Evolutionary conservation across 2,888 invertebrate genomes (phyloP), one percentile per base, ranked within the genome.

Genomic region (Chironomus tentans): DNA sequence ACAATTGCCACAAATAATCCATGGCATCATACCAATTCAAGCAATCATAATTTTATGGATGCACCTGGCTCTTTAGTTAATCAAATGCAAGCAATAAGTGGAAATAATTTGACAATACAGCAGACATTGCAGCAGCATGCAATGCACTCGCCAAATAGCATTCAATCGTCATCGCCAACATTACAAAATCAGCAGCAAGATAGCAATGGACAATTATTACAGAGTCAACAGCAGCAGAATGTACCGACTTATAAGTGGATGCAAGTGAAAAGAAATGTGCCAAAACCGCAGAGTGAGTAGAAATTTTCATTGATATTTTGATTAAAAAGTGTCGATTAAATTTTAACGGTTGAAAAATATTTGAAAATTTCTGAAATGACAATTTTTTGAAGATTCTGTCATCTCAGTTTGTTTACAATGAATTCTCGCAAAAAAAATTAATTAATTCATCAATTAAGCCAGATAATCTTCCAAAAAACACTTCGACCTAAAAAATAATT

Each of bases 221-320:
- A 80, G 46, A 82, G 82, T 78, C 88, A 82, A 81, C 88, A 80
- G 61, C 90, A 89, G 79, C 85, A 88, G 13, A 86, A 88, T 70
- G 90, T 95, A 77, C 95, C 95, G 24, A 96, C 97, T 0, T 98
- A 97, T 85, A 97, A 98, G 84, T 98, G 98, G 98, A 98, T 98
- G 98, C 97, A 97, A 86, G 94, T 98, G 81, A 98, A 98, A 85
- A 88, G 98, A 84, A 97, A 96, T 85, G 93, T 95, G 79, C 95
- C 97, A 71, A 97, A 97, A 85, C 95, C 97, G 80, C 87, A 92
- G 83, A 92, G 96, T 94, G 84, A 88, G 90, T 85, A 77, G 12
- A 68, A 5, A 10, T 62, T 62, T 62, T 18, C 4, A 28, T 28
- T 38, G 38, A 38, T 38, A 10, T 4, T 5, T 28, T 28, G 28